These are phyloP conservation scores for Ceriagrion tenellum DNA, from an alignment of 2,888 invertebrate genomes.

Conservation along the genomic window DNA sequence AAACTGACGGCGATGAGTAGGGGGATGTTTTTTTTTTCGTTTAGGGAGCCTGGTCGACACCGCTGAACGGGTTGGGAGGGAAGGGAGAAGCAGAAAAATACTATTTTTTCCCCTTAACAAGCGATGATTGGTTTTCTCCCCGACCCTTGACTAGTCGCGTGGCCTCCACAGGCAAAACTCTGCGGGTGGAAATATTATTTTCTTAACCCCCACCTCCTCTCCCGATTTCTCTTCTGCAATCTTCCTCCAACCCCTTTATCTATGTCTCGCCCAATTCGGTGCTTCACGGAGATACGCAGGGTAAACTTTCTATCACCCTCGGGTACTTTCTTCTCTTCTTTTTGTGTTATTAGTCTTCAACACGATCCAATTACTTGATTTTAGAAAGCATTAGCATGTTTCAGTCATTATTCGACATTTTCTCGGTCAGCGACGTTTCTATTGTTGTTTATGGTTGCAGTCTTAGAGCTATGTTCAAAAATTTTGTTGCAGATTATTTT, in stretches of 20 bases:
- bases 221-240: neutral
- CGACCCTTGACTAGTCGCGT: neutral
- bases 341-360: neutral
- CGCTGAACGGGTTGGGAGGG: neutral
- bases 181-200: constrained; percentile 27
- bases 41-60: neutral
- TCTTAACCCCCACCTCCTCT: neutral
- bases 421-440: no score
- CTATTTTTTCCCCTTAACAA: neutral
- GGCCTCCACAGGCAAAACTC: constrained; percentile 5
- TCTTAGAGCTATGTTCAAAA: no score
- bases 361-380: no score
- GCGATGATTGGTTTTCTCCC: neutral
- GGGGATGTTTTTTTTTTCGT: neutral
- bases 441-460: no score
- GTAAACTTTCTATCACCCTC: neutral
- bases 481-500: no score
- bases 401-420: no score
- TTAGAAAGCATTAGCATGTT: no score
- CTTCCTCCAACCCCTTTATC: neutral
- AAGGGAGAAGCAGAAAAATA: neutral
- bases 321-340: neutral
- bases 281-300: neutral
- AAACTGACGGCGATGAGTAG: no score
- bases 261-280: neutral